These are phyloP conservation scores for Strix occidentalis DNA, from an alignment of 2,797 vertebrate species.

Conservation along the genomic window DNA sequence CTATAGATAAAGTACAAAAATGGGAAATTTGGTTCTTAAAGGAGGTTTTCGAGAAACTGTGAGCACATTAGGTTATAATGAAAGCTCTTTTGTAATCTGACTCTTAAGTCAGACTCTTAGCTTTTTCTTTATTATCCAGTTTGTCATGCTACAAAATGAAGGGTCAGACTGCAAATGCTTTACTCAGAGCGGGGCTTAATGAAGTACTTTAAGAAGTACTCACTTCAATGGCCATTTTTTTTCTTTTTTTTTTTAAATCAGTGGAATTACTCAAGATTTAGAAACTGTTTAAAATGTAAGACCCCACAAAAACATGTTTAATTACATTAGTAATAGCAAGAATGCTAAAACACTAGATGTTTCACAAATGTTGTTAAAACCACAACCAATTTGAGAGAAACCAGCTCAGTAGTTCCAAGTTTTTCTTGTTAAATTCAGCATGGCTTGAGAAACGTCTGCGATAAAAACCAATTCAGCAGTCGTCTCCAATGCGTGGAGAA, in stretches of 20 bases:
- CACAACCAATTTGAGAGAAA: background rate
- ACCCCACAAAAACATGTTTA: background rate
- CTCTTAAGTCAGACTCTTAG: background rate
- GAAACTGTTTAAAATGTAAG: background rate
- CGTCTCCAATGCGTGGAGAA: background rate
- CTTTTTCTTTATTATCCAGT: background rate
- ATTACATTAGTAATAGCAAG: background rate
- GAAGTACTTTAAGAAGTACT: background rate
- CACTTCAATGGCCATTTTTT: background rate
- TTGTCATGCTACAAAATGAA: background rate
- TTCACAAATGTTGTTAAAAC: background rate
- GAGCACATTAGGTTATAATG: background rate
- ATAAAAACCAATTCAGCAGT: background rate
- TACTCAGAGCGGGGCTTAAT: background rate
- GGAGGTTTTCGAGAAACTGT: background rate
- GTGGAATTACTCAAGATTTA: background rate
- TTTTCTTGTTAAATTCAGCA: background rate
- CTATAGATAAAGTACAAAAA: background rate
- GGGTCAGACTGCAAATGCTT: background rate
- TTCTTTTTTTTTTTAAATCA: background rate
- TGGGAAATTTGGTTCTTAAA: background rate
- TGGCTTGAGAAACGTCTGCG: background rate
- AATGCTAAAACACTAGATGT: background rate
- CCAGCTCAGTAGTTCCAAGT: background rate
- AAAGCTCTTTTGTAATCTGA: background rate